phyloP scores from a whole-genome alignment of 1,140 invertebrate species.

The Sarcophaga bullata region DNA sequence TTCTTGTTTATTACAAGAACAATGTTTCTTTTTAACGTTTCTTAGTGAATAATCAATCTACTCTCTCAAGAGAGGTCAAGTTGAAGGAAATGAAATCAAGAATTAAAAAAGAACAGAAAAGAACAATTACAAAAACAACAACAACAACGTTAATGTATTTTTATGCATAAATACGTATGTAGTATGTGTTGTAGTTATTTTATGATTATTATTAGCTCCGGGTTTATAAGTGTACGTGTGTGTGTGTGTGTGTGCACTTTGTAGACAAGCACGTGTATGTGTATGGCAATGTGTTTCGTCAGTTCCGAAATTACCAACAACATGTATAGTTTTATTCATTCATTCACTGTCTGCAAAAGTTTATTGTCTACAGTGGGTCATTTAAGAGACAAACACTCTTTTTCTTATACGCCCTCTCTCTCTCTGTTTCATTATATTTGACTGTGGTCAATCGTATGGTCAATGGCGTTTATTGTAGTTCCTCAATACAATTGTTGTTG shows the following conservation, averaged over 20 bases:
- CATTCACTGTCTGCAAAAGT: background rate
- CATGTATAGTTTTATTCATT: background rate
- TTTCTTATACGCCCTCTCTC: background rate
- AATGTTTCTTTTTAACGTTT: conserved; percentile 3
- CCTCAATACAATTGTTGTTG: background rate
- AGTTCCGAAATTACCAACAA: background rate
- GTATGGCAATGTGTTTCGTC: background rate
- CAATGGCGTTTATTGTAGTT: too few species aligned
- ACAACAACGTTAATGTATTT: background rate
- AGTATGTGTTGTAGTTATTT: too few species aligned
- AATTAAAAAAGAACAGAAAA: too few species aligned
- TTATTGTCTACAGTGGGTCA: background rate
- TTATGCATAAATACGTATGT: background rate
- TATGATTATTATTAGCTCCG: too few species aligned
- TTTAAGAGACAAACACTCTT: background rate
- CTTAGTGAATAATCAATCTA: conserved; percentile 45
- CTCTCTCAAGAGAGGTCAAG: conserved; percentile 55
- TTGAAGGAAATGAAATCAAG: conserved; percentile 51
- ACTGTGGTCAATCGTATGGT: background rate
- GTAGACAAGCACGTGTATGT: background rate
- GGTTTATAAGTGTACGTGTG: too few species aligned
- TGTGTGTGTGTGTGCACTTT: too few species aligned
- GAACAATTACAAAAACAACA: background rate
- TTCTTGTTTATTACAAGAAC: background rate
- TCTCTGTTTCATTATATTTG: background rate